These are phyloP conservation scores for Pagetopsis macropterus DNA, from an alignment of 2,797 vertebrate genomes.

Conservation along the genomic window DNA sequence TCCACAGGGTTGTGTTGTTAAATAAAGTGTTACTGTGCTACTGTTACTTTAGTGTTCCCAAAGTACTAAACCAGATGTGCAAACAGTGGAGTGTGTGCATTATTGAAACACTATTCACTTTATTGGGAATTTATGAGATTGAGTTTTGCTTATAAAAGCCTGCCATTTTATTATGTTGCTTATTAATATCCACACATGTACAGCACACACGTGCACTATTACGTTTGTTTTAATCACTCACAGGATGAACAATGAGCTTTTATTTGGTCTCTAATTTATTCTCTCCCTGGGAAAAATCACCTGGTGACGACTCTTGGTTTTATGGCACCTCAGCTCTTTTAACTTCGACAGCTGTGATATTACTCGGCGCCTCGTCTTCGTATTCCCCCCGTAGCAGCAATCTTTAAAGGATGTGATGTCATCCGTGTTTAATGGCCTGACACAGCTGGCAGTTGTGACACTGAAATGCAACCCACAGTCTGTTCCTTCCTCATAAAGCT, in stretches of 20 bases:
- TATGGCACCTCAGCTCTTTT: slow-evolving; percentile 40
- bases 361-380: slow-evolving; percentile 45
- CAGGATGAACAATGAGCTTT: slow-evolving; percentile 18
- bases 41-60: background rate
- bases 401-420: slow-evolving; percentile 68
- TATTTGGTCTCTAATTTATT: slow-evolving; percentile 30
- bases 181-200: slow-evolving; percentile 8
- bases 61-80: slow-evolving; percentile 24
- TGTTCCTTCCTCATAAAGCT: slow-evolving; percentile 34
- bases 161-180: background rate
- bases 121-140: slow-evolving; percentile 23
- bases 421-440: slow-evolving; percentile 56
- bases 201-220: background rate
- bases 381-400: slow-evolving; percentile 42
- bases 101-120: slow-evolving; percentile 19
- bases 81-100: slow-evolving; percentile 6
- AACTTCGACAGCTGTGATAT: slow-evolving; percentile 56
- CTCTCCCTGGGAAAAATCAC: slow-evolving; percentile 25
- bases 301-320: slow-evolving; percentile 40
- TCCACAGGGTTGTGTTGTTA: slow-evolving; percentile 15
- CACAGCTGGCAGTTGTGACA: slow-evolving; percentile 50
- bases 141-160: slow-evolving; percentile 2
- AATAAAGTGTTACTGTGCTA: slow-evolving; percentile 6
- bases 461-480: slow-evolving; percentile 22
- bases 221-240: slow-evolving; percentile 34